Percentiles rank a stretch among this genome's conserved stretches.
These are phyloP conservation scores for Dasypogon diadema DNA, from an alignment of 2,888 invertebrate genomes.

Conservation along the genomic window DNA sequence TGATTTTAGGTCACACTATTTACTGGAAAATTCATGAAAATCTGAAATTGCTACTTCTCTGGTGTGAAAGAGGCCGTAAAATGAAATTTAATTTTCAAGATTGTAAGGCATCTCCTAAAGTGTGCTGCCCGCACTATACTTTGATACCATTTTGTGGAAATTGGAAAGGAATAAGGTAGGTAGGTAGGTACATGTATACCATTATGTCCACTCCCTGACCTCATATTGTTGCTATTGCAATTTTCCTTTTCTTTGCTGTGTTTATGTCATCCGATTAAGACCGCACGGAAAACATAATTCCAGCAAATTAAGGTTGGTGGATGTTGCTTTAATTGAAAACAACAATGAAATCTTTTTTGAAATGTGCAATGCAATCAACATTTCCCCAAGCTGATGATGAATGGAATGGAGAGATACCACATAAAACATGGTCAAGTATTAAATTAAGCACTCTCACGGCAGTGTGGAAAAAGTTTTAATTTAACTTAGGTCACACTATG, in stretches of 20 bases:
- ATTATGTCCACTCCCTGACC: neutral
- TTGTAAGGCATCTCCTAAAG: constrained; percentile 28
- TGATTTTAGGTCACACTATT: constrained; percentile 49
- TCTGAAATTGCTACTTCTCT: constrained; percentile 27
- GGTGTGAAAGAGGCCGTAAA: constrained; percentile 44
- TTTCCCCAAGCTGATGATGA: constrained; percentile 12
- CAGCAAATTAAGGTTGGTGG: constrained; percentile 12
- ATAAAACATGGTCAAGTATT: neutral
- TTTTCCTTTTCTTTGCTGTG: neutral
- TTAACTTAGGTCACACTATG: constrained; percentile 10
- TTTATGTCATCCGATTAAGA: neutral
- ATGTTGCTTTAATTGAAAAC: constrained; percentile 24
- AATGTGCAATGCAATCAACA: constrained; percentile 20
- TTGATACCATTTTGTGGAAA: constrained; percentile 26
- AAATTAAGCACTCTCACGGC: too few relatives aligned
- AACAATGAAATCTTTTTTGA: constrained; percentile 16
- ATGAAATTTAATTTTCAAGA: constrained; percentile 50
- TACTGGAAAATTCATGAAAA: constrained; percentile 50
- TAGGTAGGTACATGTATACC: neutral
- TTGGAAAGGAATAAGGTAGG: constrained; percentile 31
- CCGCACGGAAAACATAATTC: neutral
- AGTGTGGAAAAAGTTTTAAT: constrained; percentile 12
- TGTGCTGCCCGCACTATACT: constrained; percentile 8
- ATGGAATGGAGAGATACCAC: neutral
- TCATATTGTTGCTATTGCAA: neutral